Conservation (phyloP, 2,888 invertebrate genomes). For the Platerodrilus igneus region DNA sequence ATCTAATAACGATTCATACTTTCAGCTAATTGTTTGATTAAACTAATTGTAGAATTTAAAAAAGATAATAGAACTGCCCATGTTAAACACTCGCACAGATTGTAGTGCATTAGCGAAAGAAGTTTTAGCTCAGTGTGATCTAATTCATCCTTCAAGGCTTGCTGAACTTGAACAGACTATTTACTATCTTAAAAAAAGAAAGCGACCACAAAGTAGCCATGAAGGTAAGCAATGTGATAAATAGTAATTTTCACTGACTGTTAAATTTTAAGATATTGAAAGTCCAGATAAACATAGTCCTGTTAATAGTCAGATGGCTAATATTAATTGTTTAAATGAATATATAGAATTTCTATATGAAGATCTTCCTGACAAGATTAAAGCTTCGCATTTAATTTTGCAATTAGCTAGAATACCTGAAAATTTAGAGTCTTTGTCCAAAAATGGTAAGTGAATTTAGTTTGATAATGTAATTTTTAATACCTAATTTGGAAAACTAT, state of each 20-base stretch:
- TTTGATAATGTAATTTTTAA: conserved; percentile 7
- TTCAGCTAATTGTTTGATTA: conserved; percentile 10
- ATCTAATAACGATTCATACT: conserved; percentile 10
- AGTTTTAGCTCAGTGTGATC: conserved; percentile 79
- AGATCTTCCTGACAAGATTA: conserved; percentile 86
- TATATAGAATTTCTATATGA: conserved; percentile 97
- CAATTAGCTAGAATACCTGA: conserved; percentile 90
- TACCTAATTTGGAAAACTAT: too few species aligned
- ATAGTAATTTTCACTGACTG: background rate
- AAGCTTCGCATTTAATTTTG: conserved; percentile 85
- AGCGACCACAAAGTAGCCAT: conserved; percentile 47
- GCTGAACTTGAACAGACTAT: conserved; percentile 84
- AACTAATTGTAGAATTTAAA: conserved; percentile 39
- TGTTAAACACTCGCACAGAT: conserved; percentile 74
- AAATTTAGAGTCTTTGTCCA: conserved; percentile 87
- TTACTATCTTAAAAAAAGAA: conserved; percentile 78
- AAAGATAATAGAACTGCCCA: conserved; percentile 77
- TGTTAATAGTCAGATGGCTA: conserved; percentile 54
- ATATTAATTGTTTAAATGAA: conserved; percentile 82
- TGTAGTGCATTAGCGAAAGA: conserved; percentile 74
- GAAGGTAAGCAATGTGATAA: conserved; percentile 32
- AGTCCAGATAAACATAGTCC: conserved; percentile 21
- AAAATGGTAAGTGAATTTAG: conserved; percentile 68
- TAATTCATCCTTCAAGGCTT: conserved; percentile 76
- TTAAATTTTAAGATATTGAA: conserved; percentile 21